Evolutionary conservation across 2,113 vertebrate genomes (phyloP).

Genomic region (Sturnus vulgaris): DNA sequence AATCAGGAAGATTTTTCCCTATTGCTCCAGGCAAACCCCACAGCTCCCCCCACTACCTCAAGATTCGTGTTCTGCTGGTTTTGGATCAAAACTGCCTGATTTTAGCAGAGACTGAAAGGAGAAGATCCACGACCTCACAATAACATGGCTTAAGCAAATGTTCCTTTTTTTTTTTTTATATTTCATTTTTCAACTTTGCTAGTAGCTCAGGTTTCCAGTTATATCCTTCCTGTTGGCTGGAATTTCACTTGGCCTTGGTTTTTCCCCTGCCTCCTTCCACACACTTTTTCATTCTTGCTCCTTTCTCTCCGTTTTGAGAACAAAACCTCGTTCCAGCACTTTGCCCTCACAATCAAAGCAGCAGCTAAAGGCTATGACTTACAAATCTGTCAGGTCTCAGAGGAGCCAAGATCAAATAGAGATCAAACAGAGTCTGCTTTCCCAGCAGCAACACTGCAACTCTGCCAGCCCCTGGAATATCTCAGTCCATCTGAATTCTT

Average conservation of each 20-base stretch:
- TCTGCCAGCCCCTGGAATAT: background rate
- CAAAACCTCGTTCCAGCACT: background rate
- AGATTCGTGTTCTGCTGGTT: background rate
- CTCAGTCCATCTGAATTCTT: background rate
- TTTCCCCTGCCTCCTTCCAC: background rate
- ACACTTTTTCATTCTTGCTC: background rate
- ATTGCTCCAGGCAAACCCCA: rapidly evolving
- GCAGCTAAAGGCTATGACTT: background rate
- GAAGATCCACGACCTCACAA: background rate
- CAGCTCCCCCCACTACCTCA: background rate
- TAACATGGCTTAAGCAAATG: background rate
- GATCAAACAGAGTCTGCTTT: background rate
- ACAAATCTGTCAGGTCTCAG: background rate
- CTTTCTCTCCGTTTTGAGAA: background rate
- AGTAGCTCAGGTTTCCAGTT: background rate
- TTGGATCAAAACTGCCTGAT: background rate
- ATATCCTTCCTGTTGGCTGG: background rate
- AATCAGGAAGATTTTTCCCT: background rate
- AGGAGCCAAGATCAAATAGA: background rate
- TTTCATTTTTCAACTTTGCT: background rate
- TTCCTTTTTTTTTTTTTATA: too few relatives aligned
- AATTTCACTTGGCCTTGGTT: background rate
- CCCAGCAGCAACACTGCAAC: background rate
- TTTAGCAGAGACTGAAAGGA: background rate
- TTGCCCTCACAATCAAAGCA: background rate